phyloP scores from a whole-genome alignment of 2,113 vertebrate species.

The Nycticebus coucang region DNA sequence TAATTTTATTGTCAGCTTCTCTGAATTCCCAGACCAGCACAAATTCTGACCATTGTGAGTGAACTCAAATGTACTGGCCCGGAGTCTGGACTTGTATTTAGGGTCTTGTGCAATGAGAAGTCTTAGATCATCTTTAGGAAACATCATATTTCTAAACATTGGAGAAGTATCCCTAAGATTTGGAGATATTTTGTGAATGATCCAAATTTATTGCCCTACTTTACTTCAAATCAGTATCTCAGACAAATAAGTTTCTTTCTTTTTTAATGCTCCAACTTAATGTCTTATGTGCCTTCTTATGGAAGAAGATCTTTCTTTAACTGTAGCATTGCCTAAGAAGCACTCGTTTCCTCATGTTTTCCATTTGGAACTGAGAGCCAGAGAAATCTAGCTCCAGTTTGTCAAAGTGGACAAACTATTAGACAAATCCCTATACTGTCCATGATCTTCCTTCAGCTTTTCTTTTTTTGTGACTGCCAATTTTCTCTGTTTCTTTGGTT shows the following conservation, averaged over 20 bases:
- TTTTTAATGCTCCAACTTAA: not conserved
- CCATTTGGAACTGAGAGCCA: not conserved
- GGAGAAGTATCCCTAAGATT: not conserved
- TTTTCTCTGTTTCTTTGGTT: conserved; percentile 48
- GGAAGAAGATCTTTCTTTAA: conserved; percentile 10
- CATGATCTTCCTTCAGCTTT: conserved; percentile 26
- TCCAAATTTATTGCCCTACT: conserved; percentile 10
- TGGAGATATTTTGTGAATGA: conserved; percentile 13
- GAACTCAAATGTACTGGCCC: conserved; percentile 30
- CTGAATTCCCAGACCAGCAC: conserved; percentile 12
- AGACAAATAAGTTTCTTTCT: not conserved
- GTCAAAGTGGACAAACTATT: not conserved
- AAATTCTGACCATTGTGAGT: conserved; percentile 23
- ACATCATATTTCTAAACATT: not conserved
- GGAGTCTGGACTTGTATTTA: conserved; percentile 11
- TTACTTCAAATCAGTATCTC: conserved; percentile 15
- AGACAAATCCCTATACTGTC: not conserved
- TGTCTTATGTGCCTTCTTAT: conserved; percentile 18
- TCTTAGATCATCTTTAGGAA: not conserved
- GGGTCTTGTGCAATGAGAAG: not conserved
- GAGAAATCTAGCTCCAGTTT: conserved; percentile 41
- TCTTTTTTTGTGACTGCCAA: conserved; percentile 4
- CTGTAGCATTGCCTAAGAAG: not conserved
- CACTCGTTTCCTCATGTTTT: conserved; percentile 37
- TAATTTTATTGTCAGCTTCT: conserved; percentile 14